Evolutionary conservation across 2,797 vertebrate genomes (phyloP).

Genomic region (Dermochelys coriacea): DNA sequence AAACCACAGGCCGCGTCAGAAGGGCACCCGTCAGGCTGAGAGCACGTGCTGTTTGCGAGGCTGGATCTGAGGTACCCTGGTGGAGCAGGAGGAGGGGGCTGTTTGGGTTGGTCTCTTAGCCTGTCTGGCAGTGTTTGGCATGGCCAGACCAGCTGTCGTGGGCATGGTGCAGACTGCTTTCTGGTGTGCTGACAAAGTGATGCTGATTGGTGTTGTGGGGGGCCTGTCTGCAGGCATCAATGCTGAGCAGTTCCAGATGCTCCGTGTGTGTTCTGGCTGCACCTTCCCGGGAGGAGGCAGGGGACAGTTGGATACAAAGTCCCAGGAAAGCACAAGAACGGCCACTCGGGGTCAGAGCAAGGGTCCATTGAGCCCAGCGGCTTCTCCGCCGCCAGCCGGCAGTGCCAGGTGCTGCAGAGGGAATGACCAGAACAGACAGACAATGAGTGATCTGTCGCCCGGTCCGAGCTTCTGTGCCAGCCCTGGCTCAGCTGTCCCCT

Average conservation of each 20-base stretch:
- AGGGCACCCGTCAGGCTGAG: neutral
- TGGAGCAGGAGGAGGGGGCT: neutral
- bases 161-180: neutral
- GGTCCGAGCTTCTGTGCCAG: neutral
- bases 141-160: neutral
- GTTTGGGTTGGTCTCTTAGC: rapidly evolving
- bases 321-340: too few species aligned
- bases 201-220: rapidly evolving
- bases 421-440: neutral
- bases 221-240: neutral
- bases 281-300: neutral
- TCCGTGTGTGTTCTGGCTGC: neutral
- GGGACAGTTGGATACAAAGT: neutral
- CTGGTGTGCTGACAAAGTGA: rapidly evolving
- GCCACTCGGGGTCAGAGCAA: too few species aligned
- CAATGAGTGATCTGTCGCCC: neutral
- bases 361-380: too few species aligned
- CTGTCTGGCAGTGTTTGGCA: rapidly evolving
- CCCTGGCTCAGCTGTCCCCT: too few species aligned
- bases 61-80: neutral
- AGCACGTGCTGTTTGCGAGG: neutral
- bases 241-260: neutral
- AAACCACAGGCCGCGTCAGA: neutral
- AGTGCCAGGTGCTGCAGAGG: too few species aligned
- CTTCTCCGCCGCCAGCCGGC: too few species aligned